Base-by-base conservation (phyloP, 2,113 vertebrate genomes). In the Galbula dea region DNA sequence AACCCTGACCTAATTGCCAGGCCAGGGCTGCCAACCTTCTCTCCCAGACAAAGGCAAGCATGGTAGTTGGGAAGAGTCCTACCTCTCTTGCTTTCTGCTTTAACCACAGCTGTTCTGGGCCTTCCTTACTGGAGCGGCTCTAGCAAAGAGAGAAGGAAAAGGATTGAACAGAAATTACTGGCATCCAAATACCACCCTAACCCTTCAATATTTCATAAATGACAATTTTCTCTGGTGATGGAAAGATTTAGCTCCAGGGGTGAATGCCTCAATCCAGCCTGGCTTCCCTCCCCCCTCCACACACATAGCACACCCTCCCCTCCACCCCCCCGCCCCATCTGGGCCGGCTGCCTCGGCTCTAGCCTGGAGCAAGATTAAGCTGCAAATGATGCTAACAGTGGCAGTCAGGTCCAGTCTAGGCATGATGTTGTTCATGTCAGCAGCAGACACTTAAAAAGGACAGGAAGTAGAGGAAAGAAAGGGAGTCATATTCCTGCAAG, bases 1-100 rank as follows among this genome's bases (percentile, higher is more conserved):
- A n/a, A 99, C 98, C 98, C 98, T 99, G 98, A 99, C 98, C 98
- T 98, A 98, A 98, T 98, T 98, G 98, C 98, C 98, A 97, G 97
- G 98, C 98, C 97, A 98, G 97, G 97, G 90, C 95, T 97, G 97
- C 97, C 97, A 98, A 97, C 96, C 97, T 97, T 94, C 95, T 97
- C 96, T 96, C 92, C 85, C 95, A 97, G 91, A 97, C 94, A 97
- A 97, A 97, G 93, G 93, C 95, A 94, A 96, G 86, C 96, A 93
- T 83, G 95, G 95, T 90, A 95, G 94, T 95, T 95, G 93, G 77
- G 84, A 95, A 96, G 96, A 96, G 96, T 90, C 97, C 93, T 97
- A 98, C 98, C 98, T 98, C 99, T 98, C 98, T 99, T 21, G 98
- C 99, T 96, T 98, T 98, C 97, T 99, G 99, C 97, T 98, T 99